phyloP scores from a whole-genome alignment of 2,797 vertebrate species.

The Darevskia mixta region DNA sequence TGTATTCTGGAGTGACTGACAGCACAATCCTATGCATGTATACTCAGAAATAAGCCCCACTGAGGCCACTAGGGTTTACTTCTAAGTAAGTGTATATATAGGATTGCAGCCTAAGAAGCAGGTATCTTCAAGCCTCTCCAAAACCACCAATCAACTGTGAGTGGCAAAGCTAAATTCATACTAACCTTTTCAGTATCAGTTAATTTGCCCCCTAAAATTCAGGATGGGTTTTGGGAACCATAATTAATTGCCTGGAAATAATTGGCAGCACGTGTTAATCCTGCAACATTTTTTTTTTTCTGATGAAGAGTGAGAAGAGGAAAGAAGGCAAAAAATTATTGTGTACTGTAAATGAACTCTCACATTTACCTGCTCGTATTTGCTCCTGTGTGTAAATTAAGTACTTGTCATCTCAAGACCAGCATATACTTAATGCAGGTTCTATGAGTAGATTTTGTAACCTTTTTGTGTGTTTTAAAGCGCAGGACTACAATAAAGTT shows the following conservation, averaged over 20 bases:
- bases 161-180: neutral
- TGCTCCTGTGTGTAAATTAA: neutral
- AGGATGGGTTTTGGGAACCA: neutral
- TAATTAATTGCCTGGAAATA: constrained; percentile 17
- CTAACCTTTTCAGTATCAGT: neutral
- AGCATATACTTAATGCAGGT: no score
- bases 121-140: neutral
- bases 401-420: neutral
- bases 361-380: neutral
- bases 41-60: no score
- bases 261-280: neutral
- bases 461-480: neutral
- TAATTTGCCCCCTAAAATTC: neutral
- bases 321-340: neutral
- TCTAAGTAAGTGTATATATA: no score
- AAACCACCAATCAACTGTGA: constrained; percentile 16
- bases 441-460: neutral
- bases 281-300: neutral
- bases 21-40: no score
- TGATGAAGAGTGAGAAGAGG: neutral
- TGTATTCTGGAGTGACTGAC: neutral
- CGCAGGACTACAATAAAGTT: neutral
- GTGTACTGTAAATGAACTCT: neutral
- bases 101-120: neutral
- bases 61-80: no score